These are phyloP conservation scores for Pinna nobilis DNA, from an alignment of 1,140 invertebrate species.

Conservation along the genomic window DNA sequence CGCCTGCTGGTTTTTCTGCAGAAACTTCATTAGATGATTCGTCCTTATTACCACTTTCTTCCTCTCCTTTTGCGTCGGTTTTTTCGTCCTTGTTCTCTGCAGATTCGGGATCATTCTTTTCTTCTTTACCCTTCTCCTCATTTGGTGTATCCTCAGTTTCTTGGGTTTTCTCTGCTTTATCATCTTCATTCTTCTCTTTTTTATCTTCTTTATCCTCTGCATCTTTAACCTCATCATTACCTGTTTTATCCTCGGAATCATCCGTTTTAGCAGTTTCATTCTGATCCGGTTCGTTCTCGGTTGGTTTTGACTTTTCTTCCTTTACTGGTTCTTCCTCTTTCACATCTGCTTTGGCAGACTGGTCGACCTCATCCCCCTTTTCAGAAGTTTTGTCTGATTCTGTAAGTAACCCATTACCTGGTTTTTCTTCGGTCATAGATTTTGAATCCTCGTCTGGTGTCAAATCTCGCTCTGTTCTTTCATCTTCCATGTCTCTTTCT, in stretches of 20 bases:
- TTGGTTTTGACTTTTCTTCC: background rate
- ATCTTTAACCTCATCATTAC: background rate
- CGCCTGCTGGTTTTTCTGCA: conserved; percentile 14
- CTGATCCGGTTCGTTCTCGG: background rate
- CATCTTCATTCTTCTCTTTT: background rate
- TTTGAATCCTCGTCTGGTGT: conserved; percentile 40
- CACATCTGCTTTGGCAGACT: too few relatives aligned
- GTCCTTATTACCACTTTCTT: background rate
- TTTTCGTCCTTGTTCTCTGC: background rate
- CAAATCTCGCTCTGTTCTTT: conserved; percentile 44
- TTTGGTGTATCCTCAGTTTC: conserved; percentile 5
- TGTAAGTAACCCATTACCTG: background rate
- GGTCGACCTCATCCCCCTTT: background rate
- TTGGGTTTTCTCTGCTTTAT: conserved; percentile 4
- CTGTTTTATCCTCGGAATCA: conserved; percentile 8
- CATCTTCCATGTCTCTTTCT: conserved; percentile 31
- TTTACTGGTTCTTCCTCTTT: background rate
- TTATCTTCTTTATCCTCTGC: background rate
- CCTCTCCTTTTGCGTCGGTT: background rate
- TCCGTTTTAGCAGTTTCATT: background rate
- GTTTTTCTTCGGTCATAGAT: conserved; percentile 14
- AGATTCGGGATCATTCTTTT: background rate
- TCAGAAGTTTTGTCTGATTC: conserved; percentile 3
- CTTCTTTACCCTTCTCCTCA: background rate
- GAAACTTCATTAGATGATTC: conserved; percentile 4